Percentiles rank a stretch among this genome's conserved stretches.
phyloP scores from a whole-genome alignment of 1,140 invertebrate species.

The Microplitis mediator region DNA sequence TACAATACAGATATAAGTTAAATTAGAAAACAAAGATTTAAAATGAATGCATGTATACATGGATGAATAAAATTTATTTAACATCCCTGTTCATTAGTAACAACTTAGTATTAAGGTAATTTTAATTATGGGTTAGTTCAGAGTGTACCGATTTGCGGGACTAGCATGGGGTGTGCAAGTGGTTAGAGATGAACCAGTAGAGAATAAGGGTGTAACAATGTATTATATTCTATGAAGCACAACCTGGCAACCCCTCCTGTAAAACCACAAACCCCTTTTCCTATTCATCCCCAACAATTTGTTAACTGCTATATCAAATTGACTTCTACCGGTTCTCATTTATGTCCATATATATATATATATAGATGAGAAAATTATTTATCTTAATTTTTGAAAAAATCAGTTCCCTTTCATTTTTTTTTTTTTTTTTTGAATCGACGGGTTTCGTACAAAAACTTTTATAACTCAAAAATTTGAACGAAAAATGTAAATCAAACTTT shows the following conservation, averaged over 20 bases:
- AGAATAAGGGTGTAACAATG: constrained; percentile 54
- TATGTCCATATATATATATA: too few species aligned
- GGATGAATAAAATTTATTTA: background rate
- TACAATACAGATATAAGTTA: too few species aligned
- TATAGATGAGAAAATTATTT: too few species aligned
- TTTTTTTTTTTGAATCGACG: too few species aligned
- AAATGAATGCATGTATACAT: background rate
- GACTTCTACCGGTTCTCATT: constrained; percentile 34
- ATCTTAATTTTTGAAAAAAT: too few species aligned
- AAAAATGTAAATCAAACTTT: too few species aligned
- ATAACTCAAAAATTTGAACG: too few species aligned
- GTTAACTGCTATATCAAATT: constrained; percentile 56
- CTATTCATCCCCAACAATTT: constrained; percentile 49
- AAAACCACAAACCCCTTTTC: constrained; percentile 47
- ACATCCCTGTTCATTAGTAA: background rate
- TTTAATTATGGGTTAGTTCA: constrained; percentile 58
- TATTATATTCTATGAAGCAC: constrained; percentile 48
- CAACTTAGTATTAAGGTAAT: constrained; percentile 38
- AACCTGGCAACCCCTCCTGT: constrained; percentile 41
- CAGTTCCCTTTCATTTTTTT: too few species aligned
- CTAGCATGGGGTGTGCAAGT: constrained; percentile 5
- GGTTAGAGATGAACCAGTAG: constrained; percentile 28
- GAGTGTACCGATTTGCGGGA: constrained; percentile 16
- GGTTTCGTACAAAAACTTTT: too few species aligned
- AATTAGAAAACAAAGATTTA: too few species aligned